Evolutionary conservation across 2,113 vertebrate species (phyloP).

Genomic region (Periophthalmus modestus): DNA sequence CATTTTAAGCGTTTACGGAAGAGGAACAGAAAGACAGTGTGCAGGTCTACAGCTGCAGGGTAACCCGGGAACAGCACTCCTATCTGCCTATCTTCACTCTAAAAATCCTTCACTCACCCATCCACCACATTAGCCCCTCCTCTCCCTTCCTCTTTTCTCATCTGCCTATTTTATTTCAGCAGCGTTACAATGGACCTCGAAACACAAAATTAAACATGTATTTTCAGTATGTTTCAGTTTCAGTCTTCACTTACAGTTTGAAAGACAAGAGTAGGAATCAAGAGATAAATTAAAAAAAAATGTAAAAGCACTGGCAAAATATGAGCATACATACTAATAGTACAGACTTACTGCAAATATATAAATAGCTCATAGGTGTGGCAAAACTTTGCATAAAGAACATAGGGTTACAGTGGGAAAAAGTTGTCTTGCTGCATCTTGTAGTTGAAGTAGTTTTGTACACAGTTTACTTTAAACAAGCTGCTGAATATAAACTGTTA

Average conservation of each 20-base stretch:
- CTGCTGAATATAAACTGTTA: conserved; percentile 50
- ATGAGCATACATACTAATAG: not conserved
- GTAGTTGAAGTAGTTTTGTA: conserved; percentile 1
- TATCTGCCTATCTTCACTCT: conserved; percentile 19
- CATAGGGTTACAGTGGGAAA: not conserved
- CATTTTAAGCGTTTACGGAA: conserved; percentile 23
- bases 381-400: conserved; percentile 21
- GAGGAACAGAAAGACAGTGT: conserved; percentile 1
- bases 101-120: not conserved
- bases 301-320: not conserved
- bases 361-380: conserved; percentile 17
- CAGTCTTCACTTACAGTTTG: not conserved
- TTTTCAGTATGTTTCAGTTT: not conserved
- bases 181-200: not conserved
- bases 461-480: conserved; percentile 47
- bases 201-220: not conserved
- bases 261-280: not conserved
- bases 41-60: conserved; percentile 4
- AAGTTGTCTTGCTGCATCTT: conserved; percentile 1
- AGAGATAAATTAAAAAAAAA: too few relatives aligned
- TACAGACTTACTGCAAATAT: not conserved
- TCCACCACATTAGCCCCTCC: conserved; percentile 40
- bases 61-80: conserved; percentile 45
- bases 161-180: not conserved
- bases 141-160: conserved; percentile 20